Base-by-base conservation (phyloP, 2,113 vertebrate genomes). In the Phasianus colchicus region DNA sequence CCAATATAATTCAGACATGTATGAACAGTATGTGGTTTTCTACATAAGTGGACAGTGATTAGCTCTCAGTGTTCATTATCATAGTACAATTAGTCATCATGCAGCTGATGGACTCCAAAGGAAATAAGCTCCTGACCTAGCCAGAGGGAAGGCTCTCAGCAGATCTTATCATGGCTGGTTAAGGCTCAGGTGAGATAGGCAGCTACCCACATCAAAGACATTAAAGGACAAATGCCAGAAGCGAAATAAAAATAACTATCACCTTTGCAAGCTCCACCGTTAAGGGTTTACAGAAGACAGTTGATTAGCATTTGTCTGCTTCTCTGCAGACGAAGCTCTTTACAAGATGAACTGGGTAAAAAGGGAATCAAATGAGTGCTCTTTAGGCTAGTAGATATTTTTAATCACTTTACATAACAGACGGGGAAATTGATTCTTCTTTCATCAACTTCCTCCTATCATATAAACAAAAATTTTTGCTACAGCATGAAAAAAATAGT, bases 381-480 rank as follows among this genome's bases (percentile, higher is more conserved):
- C 47, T 83, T 88, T 61, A 80, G 38, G 21, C 27, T 64, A 80
- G 78, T 5, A 91, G 61, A 42, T 43, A 81, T 70, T 93, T 93
- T 84, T 84, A 86, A 96, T 82, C 61, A 19, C 19, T 82, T 93
- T 86, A 54, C 21, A 87, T 89, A 89, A 86, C 57, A 82, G 58
- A 83, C 10, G 20, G 30, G 10, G 38, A 86, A 93, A 84, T 15
- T 2, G 10, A 73, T 57, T 74, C 21, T 24, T 71, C 60, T 87
- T 84, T 80, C 43, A 11, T n/a, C 17, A 48, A 57, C 58, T 79
- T 69, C 30, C 57, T 89, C 45, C 34, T 58, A 45, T 13, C 47
- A n/a, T 47, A 82, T n/a, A 48, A 21, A 32, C 30, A 84, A 78
- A 93, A 94, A 19, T 10, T 82, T 65, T 36, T 69, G 19, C 38